Base-by-base conservation (phyloP, 2,888 invertebrate species). In the Pilophorus perplexus region DNA sequence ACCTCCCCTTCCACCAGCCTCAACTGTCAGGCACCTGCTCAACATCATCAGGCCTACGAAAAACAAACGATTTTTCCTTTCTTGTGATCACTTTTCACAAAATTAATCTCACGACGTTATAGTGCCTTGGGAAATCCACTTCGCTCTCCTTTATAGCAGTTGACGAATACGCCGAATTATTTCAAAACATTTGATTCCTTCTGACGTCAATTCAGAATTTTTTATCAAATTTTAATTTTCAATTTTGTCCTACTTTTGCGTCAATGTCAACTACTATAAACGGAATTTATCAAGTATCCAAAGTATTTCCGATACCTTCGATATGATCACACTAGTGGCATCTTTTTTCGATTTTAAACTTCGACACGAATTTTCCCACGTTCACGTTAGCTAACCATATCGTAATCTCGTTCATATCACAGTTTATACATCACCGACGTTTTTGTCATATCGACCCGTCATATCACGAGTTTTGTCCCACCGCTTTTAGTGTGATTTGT, bases 71-170 rank as follows among this genome's bases (percentile, higher is more conserved):
- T n/a, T n/a, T n/a, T n/a, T n/a, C n/a, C n/a, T n/a, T n/a, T n/a
- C n/a, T n/a, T n/a, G n/a, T n/a, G n/a, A n/a, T n/a, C 27, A 25
- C 33, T 52, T 28, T 10, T 33, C 27, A 25, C n/a, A 37, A 16
- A 16, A 37, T 33, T 55, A 22, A 42, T 59, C 40, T 18, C 40
- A 40, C 59, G n/a, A 23, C 59, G 14, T 59, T 40, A 42, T 59
- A 59, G 59, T 59, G 59, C 59, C 59, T 59, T 59, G 59, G 25
- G 14, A 59, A 59, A 40, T 59, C 27, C 40, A 25, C 22, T 12
- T 42, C 40, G 40, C 59, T 59, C 40, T 59, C 59, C 59, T 59
- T 59, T 59, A 59, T 42, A 59, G 59, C 59, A 59, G 42, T 59
- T 59, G 59, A 42, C 59, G 40, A 25, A 52, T n/a, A n/a, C n/a